A percentile compares a stretch with the other conserved stretches of the same genome.
Evolutionary conservation across 2,797 vertebrate species (phyloP).

Genomic region (Toxotes lorentzi): DNA sequence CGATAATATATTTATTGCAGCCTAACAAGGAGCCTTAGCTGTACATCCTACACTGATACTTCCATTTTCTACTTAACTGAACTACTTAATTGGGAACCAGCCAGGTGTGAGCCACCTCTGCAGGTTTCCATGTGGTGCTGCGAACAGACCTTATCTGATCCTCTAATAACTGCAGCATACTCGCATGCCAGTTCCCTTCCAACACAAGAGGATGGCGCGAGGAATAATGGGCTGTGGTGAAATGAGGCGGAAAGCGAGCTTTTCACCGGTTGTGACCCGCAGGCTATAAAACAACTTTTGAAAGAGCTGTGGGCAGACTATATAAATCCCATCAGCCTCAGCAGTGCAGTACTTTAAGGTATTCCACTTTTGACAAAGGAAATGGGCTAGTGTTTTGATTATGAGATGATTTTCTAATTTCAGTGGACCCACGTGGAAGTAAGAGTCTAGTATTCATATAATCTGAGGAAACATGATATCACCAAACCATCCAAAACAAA

Average conservation of each 20-base stretch:
- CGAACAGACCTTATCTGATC: slow-evolving; percentile 5
- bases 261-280: slow-evolving; percentile 48
- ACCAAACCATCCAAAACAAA: background rate
- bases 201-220: slow-evolving; percentile 43
- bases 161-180: slow-evolving; percentile 17
- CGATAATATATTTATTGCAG: background rate
- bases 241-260: slow-evolving; percentile 59
- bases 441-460: background rate
- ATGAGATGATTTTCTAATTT: background rate
- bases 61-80: background rate
- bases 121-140: slow-evolving; percentile 20
- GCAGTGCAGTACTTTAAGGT: slow-evolving; percentile 9
- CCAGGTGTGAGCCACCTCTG: background rate
- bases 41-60: background rate
- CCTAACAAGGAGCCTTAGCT: background rate
- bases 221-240: slow-evolving; percentile 56
- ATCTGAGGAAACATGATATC: background rate
- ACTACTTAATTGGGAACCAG: background rate
- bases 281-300: slow-evolving; percentile 43
- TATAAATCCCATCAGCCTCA: slow-evolving; percentile 29
- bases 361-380: background rate
- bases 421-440: background rate
- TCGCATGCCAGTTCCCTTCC: background rate
- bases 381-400: background rate
- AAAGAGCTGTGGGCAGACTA: slow-evolving; percentile 35